Percentiles rank a stretch among this genome's conserved stretches.
Evolutionary conservation across 2,888 invertebrate genomes (phyloP).

Genomic region (Copidosoma aretas): DNA sequence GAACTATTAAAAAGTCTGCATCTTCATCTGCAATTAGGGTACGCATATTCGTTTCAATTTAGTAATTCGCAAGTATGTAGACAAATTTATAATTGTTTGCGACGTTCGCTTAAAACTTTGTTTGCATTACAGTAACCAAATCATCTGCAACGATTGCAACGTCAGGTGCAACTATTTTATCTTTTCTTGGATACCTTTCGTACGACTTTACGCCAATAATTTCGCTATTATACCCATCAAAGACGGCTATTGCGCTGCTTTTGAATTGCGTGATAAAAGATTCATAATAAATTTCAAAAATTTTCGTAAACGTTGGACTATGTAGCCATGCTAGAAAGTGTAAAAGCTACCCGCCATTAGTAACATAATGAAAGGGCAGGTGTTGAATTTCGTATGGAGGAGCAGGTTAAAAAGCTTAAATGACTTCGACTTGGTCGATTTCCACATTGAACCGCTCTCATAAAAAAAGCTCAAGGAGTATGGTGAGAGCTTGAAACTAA

Average conservation of each 20-base stretch:
- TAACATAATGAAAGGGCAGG: conserved; percentile 13
- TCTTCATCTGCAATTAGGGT: conserved; percentile 37
- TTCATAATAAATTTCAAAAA: conserved; percentile 26
- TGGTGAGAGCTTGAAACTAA: conserved; percentile 40
- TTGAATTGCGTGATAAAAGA: conserved; percentile 14
- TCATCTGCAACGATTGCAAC: conserved; percentile 32
- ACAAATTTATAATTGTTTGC: conserved; percentile 40
- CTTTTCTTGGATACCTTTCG: conserved; percentile 35
- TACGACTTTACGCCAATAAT: conserved; percentile 38
- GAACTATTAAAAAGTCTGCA: conserved; percentile 40
- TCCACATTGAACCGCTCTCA: conserved; percentile 38
- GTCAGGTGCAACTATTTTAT: conserved; percentile 38
- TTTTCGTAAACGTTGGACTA: conserved; percentile 23
- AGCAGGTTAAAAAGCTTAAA: conserved; percentile 27
- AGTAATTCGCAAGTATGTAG: conserved; percentile 30
- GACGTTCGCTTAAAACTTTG: conserved; percentile 41
- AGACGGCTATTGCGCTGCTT: conserved; percentile 35
- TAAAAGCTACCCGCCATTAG: conserved; percentile 39
- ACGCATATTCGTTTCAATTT: conserved; percentile 22
- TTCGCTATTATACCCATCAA: conserved; percentile 40
- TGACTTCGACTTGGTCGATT: conserved; percentile 38
- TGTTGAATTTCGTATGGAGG: background rate
- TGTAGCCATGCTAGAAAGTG: conserved; percentile 31
- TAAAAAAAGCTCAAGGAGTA: conserved; percentile 39
- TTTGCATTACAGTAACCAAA: conserved; percentile 35